A percentile compares a stretch with the other conserved stretches of the same genome.
Conservation (phyloP, 92 coral and sea anemone species). For the Umimayanthus chanpuru region DNA sequence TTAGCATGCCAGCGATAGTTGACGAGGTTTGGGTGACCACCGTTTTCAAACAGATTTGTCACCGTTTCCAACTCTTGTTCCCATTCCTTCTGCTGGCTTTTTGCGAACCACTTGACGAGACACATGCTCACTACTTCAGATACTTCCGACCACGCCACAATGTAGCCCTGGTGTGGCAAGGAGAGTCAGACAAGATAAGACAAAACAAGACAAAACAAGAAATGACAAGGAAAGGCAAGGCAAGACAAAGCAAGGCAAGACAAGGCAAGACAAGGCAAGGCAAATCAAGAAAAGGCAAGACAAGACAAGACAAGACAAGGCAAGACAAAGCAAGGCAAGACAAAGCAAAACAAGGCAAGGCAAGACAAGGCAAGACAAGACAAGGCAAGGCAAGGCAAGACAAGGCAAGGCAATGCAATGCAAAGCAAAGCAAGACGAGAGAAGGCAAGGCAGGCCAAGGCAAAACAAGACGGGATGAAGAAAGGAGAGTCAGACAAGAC, state of each 20-base stretch:
- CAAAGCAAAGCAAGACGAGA: not conserved
- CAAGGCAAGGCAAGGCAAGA: not conserved
- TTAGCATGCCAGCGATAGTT: constrained; percentile 73
- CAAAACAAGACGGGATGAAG: not conserved
- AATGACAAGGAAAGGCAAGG: too few species aligned
- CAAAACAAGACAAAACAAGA: too few species aligned
- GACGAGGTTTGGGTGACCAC: constrained; percentile 50
- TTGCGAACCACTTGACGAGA: constrained; percentile 65
- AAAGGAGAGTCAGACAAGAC: not conserved
- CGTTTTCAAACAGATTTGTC: not conserved
- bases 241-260: too few species aligned
- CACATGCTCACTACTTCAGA: constrained; percentile 41
- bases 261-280: not conserved
- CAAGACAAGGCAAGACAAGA: not conserved
- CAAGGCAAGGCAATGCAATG: not conserved
- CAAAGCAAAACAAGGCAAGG: not conserved
- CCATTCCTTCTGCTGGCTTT: constrained; percentile 48
- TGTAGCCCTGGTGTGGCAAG: constrained; percentile 52
- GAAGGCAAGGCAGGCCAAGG: not conserved
- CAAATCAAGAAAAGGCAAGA: not conserved
- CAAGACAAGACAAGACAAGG: not conserved
- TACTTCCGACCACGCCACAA: constrained; percentile 63
- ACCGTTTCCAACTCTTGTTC: constrained; percentile 42
- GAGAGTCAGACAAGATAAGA: not conserved
- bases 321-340: not conserved